A percentile compares a stretch with the other conserved stretches of the same genome.
Conservation (phyloP, 2,888 invertebrate species). For the Rhabditoides inermis region DNA sequence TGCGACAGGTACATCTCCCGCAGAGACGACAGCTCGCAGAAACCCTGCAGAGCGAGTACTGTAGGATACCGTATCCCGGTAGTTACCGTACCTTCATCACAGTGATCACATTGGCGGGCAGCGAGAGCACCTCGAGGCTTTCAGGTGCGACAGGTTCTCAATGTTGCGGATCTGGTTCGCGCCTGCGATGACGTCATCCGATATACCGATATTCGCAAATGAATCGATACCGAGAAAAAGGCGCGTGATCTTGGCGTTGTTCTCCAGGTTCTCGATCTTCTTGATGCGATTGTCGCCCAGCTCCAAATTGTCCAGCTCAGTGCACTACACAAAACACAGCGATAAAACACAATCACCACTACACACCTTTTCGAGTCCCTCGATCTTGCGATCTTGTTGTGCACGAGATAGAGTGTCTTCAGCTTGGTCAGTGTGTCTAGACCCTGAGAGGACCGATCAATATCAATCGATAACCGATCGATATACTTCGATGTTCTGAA, state of each 20-base stretch:
- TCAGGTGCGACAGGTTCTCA: conserved; percentile 23
- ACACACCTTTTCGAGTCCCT: conserved; percentile 59
- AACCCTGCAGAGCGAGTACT: conserved; percentile 62
- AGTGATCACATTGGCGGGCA: conserved; percentile 31
- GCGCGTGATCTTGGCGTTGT: conserved; percentile 20
- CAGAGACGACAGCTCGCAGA: conserved; percentile 67
- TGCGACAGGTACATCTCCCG: conserved; percentile 84
- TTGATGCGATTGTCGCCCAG: conserved; percentile 84
- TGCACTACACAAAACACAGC: conserved; percentile 19
- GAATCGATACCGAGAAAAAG: too few relatives aligned
- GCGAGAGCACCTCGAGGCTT: conserved; percentile 27
- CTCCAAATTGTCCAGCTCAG: conserved; percentile 74
- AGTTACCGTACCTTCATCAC: conserved; percentile 15
- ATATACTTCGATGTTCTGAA: conserved; percentile 55
- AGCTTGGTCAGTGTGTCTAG: conserved; percentile 53
- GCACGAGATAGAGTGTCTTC: conserved; percentile 56
- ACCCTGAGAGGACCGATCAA: too few relatives aligned
- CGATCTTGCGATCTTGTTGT: conserved; percentile 57
- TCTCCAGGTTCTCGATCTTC: conserved; percentile 30
- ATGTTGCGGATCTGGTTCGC: conserved; percentile 88
- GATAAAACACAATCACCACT: background rate
- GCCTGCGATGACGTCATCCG: conserved; percentile 76
- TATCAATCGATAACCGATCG: too few relatives aligned
- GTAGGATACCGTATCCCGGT: conserved; percentile 3
- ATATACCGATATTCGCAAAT: too few relatives aligned